These are phyloP conservation scores for Meteorus cinctellus DNA, from an alignment of 2,888 invertebrate species.

Conservation along the genomic window DNA sequence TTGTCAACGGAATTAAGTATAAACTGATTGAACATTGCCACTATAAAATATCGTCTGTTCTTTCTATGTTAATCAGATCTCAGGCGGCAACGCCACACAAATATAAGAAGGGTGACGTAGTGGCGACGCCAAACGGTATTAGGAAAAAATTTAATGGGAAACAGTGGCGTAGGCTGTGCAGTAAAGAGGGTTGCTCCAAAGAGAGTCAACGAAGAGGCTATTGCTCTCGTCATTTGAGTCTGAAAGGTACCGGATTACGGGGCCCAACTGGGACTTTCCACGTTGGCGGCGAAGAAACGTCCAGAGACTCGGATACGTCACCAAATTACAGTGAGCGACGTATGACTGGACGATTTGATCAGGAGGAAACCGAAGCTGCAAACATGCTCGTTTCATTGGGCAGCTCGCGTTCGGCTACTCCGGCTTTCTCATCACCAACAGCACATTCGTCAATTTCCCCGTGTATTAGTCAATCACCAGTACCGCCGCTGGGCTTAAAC, in stretches of 20 bases:
- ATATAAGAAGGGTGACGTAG: conserved; percentile 98
- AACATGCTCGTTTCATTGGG: conserved; percentile 96
- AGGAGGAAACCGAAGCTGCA: conserved; percentile 96
- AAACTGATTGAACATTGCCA: not conserved
- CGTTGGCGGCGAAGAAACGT: conserved; percentile 89
- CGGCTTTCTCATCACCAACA: conserved; percentile 88
- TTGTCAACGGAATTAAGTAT: not conserved
- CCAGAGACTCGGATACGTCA: conserved; percentile 90
- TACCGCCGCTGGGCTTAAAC: conserved; percentile 81
- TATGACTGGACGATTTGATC: conserved; percentile 89
- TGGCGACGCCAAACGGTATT: conserved; percentile 94
- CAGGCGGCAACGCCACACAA: conserved; percentile 96
- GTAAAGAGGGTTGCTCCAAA: conserved; percentile 94
- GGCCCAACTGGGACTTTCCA: conserved; percentile 67
- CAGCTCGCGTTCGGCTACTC: conserved; percentile 94
- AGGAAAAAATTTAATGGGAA: conserved; percentile 99
- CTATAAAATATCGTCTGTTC: conserved; percentile 33
- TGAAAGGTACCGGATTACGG: conserved; percentile 80
- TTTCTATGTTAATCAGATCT: conserved; percentile 76
- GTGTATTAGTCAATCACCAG: conserved; percentile 80
- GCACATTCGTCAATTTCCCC: conserved; percentile 81
- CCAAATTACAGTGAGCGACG: conserved; percentile 85
- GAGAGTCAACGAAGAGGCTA: conserved; percentile 98
- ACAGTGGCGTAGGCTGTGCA: conserved; percentile 98
- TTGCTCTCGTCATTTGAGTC: conserved; percentile 96